These are phyloP conservation scores for Polietes domitor DNA, from an alignment of 2,888 invertebrate species.

Conservation along the genomic window DNA sequence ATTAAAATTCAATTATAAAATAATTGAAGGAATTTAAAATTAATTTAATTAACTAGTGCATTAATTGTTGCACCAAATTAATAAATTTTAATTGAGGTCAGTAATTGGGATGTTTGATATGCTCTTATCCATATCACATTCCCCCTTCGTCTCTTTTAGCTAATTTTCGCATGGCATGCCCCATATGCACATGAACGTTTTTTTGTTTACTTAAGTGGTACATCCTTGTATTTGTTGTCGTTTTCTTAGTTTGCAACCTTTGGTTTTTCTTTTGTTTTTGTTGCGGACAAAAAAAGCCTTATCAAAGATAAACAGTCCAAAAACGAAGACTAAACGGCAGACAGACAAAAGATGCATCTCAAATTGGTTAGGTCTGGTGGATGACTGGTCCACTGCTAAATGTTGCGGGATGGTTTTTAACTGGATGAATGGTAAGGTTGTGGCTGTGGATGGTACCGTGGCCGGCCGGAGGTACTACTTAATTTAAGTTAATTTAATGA, in stretches of 20 bases:
- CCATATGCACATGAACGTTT: neutral
- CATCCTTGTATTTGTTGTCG: neutral
- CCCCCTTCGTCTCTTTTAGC: too few relatives aligned
- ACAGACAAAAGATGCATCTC: constrained; percentile 15
- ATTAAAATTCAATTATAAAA: too few relatives aligned
- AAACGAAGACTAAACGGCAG: neutral
- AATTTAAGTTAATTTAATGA: constrained; percentile 69
- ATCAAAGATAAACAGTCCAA: neutral
- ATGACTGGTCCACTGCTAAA: neutral
- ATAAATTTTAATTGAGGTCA: too few relatives aligned
- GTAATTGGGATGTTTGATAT: too few relatives aligned
- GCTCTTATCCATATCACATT: too few relatives aligned
- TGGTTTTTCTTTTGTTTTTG: neutral
- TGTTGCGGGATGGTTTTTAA: neutral
- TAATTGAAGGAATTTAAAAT: too few relatives aligned
- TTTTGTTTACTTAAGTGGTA: neutral
- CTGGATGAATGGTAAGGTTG: neutral
- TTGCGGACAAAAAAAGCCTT: neutral
- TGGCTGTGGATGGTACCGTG: neutral
- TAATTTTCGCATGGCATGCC: neutral
- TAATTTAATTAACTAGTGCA: too few relatives aligned
- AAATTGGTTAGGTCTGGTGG: neutral
- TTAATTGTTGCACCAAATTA: too few relatives aligned
- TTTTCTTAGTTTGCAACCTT: neutral
- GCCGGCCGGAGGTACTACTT: constrained; percentile 45